Evolutionary conservation across 2,888 invertebrate genomes (phyloP).

Genomic region (Drosophila engyochracea): DNA sequence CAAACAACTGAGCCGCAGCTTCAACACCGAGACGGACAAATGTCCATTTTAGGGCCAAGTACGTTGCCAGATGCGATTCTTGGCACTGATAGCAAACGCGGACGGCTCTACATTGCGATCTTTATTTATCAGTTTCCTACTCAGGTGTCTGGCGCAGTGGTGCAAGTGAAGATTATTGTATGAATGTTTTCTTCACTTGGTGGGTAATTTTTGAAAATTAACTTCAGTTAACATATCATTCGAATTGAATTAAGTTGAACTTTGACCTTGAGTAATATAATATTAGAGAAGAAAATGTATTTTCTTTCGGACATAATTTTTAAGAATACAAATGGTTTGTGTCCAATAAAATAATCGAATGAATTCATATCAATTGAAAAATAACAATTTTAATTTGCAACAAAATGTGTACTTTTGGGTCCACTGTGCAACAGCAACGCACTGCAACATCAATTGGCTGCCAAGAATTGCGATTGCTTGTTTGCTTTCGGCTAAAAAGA

Average conservation of each 20-base stretch:
- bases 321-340: neutral
- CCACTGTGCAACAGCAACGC: slow-evolving; percentile 65
- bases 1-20: slow-evolving; percentile 66
- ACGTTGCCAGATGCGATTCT: slow-evolving; percentile 70
- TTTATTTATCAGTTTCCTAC: slow-evolving; percentile 80
- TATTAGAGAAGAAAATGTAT: no score
- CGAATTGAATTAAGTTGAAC: neutral
- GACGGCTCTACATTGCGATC: slow-evolving; percentile 68
- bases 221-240: neutral
- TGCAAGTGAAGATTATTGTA: neutral
- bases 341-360: neutral
- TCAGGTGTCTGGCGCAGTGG: slow-evolving; percentile 64
- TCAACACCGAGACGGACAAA: slow-evolving; percentile 36
- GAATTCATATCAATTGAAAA: neutral
- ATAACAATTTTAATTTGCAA: neutral
- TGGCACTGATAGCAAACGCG: slow-evolving; percentile 61
- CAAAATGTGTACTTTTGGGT: neutral
- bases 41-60: slow-evolving; percentile 80
- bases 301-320: neutral
- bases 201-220: neutral
- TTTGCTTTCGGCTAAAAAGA: slow-evolving; percentile 57
- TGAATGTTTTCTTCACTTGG: neutral
- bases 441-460: slow-evolving; percentile 71
- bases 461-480: slow-evolving; percentile 54
- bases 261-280: neutral